Conservation (phyloP, 35 echinoderm and acorn worm species). For the Chiridota heheva region DNA sequence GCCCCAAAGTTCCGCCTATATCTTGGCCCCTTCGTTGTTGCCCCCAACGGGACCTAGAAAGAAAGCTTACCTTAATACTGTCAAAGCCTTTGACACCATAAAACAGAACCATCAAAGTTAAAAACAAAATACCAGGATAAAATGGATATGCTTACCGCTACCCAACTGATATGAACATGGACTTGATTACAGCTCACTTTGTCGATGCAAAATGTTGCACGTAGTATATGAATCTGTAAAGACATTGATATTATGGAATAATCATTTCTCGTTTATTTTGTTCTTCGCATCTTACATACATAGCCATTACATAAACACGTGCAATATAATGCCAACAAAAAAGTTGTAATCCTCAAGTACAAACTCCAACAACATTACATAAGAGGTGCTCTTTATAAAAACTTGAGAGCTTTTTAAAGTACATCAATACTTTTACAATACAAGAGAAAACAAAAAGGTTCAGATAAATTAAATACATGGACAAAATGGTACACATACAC, state of each 20-base stretch:
- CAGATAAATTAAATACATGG: too few relatives aligned
- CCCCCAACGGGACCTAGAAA: too few relatives aligned
- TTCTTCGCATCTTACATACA: background rate
- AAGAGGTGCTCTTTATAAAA: conserved; percentile 10
- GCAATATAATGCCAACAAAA: background rate
- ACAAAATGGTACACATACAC: too few relatives aligned
- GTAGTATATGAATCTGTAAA: conserved; percentile 50
- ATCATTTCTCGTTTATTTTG: background rate
- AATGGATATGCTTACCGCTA: conserved; percentile 72
- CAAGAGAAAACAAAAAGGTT: too few relatives aligned
- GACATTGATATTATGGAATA: background rate
- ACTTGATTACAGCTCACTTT: conserved; percentile 63
- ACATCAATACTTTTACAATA: too few relatives aligned
- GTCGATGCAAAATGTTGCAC: conserved; percentile 44
- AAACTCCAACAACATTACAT: background rate
- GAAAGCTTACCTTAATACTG: too few relatives aligned
- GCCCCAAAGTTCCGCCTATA: too few relatives aligned
- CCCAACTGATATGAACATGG: conserved; percentile 60
- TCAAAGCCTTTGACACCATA: too few relatives aligned
- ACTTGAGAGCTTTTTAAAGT: background rate
- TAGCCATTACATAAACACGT: background rate
- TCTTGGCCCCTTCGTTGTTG: too few relatives aligned
- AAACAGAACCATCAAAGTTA: too few relatives aligned
- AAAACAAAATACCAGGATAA: too few relatives aligned
- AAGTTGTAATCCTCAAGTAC: background rate